Base-by-base conservation (phyloP, 2,888 invertebrate genomes). In the Helicoverpa assulta region DNA sequence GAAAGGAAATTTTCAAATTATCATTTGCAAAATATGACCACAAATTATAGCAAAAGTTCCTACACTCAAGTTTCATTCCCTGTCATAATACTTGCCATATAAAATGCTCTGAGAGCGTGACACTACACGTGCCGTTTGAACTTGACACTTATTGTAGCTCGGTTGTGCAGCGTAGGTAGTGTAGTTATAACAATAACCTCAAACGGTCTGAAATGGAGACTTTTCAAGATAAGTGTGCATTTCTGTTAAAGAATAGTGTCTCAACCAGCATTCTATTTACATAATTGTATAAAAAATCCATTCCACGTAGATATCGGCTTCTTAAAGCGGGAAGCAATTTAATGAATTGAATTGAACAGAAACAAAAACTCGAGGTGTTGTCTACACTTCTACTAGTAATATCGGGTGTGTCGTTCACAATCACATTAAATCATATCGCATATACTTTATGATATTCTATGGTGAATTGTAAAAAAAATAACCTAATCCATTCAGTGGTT, bases 231-330 rank as follows among this genome's bases (percentile, higher is more conserved):
- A 33, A 33, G 33, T 33, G 33, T 33, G 7, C 33, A 33, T 33
- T 33, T 6, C 6, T n/a, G n/a, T n/a, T n/a, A n/a, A 37, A 37
- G 37, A 37, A 37, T 1, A 37, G 33, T 12, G 37, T n/a, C n/a
- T 43, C 4, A 3, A 16, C 7, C 5, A 16, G 10, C 1, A 72
- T 21, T 63, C 8, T 3, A 40, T 70, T 70, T 40, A 47, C 29
- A 55, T 50, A 19, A 71, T 29, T 29, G 10, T 54, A 37, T 50
- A 40, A 37, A 62, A 40, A 19, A 12, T 5, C 47, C 53, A 40
- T 51, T 12, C 29, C 12, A 47, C 29, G 19, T 14, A 14, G 21
- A 37, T 47, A 54, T 54, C 18, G n/a, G 26, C 26, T 67, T 54
- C 26, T 26, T 37, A 33, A 54, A n/a, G 1, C 1, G 14, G 14